A percentile compares a stretch with the other conserved stretches of the same genome.
These are phyloP conservation scores for Apodemia hepburni DNA, from an alignment of 2,888 invertebrate species.

Conservation along the genomic window DNA sequence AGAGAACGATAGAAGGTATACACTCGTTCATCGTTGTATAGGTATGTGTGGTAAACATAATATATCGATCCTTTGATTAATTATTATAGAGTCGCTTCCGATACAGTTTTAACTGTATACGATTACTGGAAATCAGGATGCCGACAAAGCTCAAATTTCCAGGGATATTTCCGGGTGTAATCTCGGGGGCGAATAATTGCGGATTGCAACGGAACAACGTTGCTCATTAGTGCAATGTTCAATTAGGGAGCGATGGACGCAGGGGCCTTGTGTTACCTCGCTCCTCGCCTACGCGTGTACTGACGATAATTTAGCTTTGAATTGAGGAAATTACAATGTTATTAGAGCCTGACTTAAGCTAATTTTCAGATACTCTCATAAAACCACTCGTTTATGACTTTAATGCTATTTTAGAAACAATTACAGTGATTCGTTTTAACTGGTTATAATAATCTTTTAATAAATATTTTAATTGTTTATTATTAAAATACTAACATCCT, in stretches of 20 bases:
- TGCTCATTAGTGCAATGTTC: conserved; percentile 77
- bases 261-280: conserved; percentile 32
- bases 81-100: too few relatives aligned
- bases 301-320: conserved; percentile 36
- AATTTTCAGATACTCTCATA: conserved; percentile 4
- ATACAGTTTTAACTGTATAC: conserved; percentile 30
- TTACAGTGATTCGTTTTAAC: background rate
- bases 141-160: conserved; percentile 53
- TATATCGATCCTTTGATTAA: too few relatives aligned
- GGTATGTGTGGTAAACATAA: too few relatives aligned
- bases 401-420: background rate
- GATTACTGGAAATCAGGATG: conserved; percentile 40
- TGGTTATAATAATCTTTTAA: too few relatives aligned
- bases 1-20: too few relatives aligned
- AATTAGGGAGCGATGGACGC: conserved; percentile 65
- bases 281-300: conserved; percentile 25
- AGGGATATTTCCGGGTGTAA: conserved; percentile 60
- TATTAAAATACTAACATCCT: too few relatives aligned
- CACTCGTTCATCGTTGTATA: too few relatives aligned
- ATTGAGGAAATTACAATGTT: conserved; percentile 29
- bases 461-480: too few relatives aligned
- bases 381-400: background rate
- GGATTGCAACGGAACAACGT: conserved; percentile 70
- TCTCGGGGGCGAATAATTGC: conserved; percentile 69
- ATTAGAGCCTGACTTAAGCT: conserved; percentile 18